These are phyloP conservation scores for Megalops cyprinoides DNA, from an alignment of 2,797 vertebrate species.

Conservation along the genomic window DNA sequence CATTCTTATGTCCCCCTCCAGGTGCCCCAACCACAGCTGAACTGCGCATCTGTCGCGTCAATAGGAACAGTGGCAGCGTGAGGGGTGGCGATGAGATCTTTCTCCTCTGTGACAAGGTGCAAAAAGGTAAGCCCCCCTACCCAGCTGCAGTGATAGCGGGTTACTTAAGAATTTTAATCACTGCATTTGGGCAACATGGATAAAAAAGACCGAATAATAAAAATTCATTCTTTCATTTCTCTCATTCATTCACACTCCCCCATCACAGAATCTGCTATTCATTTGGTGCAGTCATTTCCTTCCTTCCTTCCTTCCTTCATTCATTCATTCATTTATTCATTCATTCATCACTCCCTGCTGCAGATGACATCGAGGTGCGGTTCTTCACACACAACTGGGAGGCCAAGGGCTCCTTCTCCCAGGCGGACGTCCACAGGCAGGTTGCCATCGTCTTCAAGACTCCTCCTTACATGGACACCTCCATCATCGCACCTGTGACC, in stretches of 20 bases:
- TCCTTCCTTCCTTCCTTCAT: too few relatives aligned
- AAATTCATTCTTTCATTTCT: too few relatives aligned
- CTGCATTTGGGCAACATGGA: too few relatives aligned
- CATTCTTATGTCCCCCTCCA: slow-evolving; percentile 50
- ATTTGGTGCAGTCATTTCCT: too few relatives aligned
- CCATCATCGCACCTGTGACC: slow-evolving; percentile 78
- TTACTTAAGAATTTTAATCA: not conserved
- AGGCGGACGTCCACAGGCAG: slow-evolving; percentile 96
- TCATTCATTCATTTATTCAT: not conserved
- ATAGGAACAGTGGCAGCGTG: slow-evolving; percentile 93
- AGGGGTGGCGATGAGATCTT: slow-evolving; percentile 97
- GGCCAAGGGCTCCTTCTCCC: slow-evolving; percentile 93
- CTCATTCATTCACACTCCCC: too few relatives aligned
- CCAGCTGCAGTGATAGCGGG: too few relatives aligned
- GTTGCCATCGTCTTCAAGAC: slow-evolving; percentile 96
- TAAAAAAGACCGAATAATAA: too few relatives aligned
- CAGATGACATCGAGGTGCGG: slow-evolving; percentile 97
- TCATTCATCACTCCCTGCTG: not conserved
- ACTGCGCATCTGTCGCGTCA: slow-evolving; percentile 93
- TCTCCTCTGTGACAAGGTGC: slow-evolving; percentile 96
- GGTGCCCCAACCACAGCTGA: slow-evolving; percentile 97
- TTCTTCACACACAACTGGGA: slow-evolving; percentile 93
- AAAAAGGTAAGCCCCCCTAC: slow-evolving; percentile 87
- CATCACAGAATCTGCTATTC: too few relatives aligned
- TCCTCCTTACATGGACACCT: slow-evolving; percentile 79